Evolutionary conservation across 64 coral and sea anemone species (phyloP).

Genomic region (Pocillopora verrucosa): DNA sequence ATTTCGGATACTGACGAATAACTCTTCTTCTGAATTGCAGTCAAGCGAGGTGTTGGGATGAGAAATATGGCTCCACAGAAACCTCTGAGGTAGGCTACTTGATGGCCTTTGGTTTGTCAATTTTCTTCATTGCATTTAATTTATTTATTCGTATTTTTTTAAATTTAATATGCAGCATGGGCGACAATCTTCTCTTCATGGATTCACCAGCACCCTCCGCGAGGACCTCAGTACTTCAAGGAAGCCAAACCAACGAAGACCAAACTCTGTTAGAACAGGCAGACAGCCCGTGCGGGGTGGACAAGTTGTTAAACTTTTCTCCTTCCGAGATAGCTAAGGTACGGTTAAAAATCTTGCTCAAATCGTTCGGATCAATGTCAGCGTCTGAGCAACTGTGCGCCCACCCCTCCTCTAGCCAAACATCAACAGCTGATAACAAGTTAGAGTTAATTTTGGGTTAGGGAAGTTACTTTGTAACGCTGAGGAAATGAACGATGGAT

Average conservation of each 20-base stretch:
- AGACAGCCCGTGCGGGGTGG: conserved; percentile 34
- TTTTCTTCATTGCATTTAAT: neutral
- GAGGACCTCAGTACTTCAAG: neutral
- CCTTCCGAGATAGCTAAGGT: conserved; percentile 5
- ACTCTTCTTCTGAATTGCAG: neutral
- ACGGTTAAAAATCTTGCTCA: neutral
- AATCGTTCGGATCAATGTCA: too few relatives aligned
- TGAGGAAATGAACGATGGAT: too few relatives aligned
- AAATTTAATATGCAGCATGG: neutral
- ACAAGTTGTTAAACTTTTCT: conserved; percentile 41
- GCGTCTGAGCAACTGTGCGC: too few relatives aligned
- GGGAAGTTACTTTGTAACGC: too few relatives aligned
- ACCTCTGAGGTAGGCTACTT: neutral
- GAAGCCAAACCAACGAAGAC: neutral
- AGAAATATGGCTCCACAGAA: conserved; percentile 15
- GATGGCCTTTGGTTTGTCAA: neutral
- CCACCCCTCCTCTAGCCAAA: too few relatives aligned
- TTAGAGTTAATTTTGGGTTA: too few relatives aligned
- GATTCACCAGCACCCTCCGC: neutral
- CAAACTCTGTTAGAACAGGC: neutral
- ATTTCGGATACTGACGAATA: too few relatives aligned
- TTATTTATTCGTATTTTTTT: neutral
- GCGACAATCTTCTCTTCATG: conserved; percentile 26
- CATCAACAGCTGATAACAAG: too few relatives aligned
- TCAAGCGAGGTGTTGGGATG: neutral